Conservation (phyloP, 2,888 invertebrate genomes). For the Hirudinaria manillensis region DNA sequence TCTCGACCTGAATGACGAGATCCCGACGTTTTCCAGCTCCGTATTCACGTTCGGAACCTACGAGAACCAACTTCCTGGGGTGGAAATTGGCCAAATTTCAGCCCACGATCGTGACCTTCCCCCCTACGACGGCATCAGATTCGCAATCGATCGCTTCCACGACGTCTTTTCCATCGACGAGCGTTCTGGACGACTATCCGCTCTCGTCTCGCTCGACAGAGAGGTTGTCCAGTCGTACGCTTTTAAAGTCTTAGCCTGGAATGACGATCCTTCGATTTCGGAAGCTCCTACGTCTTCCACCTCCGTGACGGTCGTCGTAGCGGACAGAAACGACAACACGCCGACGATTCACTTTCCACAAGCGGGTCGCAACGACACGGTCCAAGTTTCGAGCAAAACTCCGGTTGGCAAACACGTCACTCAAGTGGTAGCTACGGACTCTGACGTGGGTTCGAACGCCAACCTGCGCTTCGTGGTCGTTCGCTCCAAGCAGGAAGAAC, state of each 20-base stretch:
- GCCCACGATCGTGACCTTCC: slow-evolving; percentile 37
- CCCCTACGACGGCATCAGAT: slow-evolving; percentile 35
- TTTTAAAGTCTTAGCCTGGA: slow-evolving; percentile 37
- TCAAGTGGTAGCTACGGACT: slow-evolving; percentile 42
- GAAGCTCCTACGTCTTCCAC: slow-evolving; percentile 35
- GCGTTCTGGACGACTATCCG: slow-evolving; percentile 43
- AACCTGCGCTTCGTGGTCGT: slow-evolving; percentile 41
- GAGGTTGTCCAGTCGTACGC: slow-evolving; percentile 37
- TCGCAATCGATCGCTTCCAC: slow-evolving; percentile 38
- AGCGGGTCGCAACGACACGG: slow-evolving; percentile 41
- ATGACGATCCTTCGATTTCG: slow-evolving; percentile 23
- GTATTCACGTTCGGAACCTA: slow-evolving; percentile 36
- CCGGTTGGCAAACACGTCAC: slow-evolving; percentile 42
- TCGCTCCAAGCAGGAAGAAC: slow-evolving; percentile 61
- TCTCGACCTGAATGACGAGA: slow-evolving; percentile 46
- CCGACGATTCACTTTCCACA: slow-evolving; percentile 45
- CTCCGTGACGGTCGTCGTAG: slow-evolving; percentile 41
- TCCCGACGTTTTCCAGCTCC: slow-evolving; percentile 42
- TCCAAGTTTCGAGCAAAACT: slow-evolving; percentile 40
- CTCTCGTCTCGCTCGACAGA: slow-evolving; percentile 73
- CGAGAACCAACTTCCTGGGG: slow-evolving; percentile 37
- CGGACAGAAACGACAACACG: slow-evolving; percentile 47
- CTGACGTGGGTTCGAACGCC: slow-evolving; percentile 45
- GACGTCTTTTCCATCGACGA: slow-evolving; percentile 44
- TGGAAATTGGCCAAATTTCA: slow-evolving; percentile 36